phyloP scores from a whole-genome alignment of 2,797 vertebrate species.

The Amblyraja radiata region DNA sequence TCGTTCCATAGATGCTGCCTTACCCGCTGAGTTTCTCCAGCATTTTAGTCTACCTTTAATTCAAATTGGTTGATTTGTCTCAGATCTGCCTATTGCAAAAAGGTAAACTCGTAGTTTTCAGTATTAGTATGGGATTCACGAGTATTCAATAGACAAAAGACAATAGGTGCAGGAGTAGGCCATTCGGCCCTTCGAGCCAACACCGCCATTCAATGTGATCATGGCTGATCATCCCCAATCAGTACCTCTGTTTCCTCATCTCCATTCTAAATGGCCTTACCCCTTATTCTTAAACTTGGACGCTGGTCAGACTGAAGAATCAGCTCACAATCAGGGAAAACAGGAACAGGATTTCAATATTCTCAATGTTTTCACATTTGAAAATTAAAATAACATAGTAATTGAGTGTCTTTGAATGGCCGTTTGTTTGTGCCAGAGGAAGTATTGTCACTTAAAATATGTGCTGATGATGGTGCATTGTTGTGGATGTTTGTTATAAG shows the following conservation, averaged over 20 bases:
- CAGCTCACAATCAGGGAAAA: background rate
- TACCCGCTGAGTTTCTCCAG: no score
- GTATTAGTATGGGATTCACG: background rate
- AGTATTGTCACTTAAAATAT: background rate
- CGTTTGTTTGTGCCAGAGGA: background rate
- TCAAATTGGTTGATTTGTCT: background rate
- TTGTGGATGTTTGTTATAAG: background rate
- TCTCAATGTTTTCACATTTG: background rate
- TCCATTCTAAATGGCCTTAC: no score
- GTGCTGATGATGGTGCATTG: conserved; percentile 15
- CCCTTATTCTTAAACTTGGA: background rate
- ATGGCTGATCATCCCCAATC: no score
- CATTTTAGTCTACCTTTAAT: background rate
- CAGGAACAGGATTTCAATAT: background rate
- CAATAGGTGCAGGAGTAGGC: no score
- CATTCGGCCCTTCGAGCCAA: no score
- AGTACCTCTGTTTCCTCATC: no score
- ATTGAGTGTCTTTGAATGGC: background rate
- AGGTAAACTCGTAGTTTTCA: background rate
- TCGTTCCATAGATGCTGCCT: no score
- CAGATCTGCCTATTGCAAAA: background rate
- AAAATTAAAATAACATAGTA: background rate
- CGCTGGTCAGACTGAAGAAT: background rate
- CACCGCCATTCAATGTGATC: no score
- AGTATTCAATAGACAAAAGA: background rate